These are phyloP conservation scores for Dynastes maya DNA, from an alignment of 2,888 invertebrate species.

Conservation along the genomic window DNA sequence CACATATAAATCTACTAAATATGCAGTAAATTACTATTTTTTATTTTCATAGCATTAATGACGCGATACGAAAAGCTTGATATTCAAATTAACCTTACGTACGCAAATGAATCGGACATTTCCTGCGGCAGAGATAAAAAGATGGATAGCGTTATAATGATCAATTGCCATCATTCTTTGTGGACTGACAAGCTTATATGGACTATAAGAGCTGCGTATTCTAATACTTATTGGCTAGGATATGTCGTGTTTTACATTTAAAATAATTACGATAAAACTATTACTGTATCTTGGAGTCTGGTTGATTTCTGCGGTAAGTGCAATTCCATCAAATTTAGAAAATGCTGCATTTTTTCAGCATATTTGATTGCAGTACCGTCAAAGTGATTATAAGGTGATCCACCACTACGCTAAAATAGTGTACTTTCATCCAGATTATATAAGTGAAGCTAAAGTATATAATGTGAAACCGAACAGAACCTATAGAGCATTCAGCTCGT, in stretches of 20 bases:
- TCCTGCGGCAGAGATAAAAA: not conserved
- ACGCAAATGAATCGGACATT: not conserved
- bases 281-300: not conserved
- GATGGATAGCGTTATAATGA: not conserved
- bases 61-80: not conserved
- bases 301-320: not conserved
- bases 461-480: conserved; percentile 31
- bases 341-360: not conserved
- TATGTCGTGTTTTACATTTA: not conserved
- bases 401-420: conserved; percentile 22
- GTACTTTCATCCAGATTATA: conserved; percentile 6
- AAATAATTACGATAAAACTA: not conserved
- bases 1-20: not conserved
- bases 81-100: not conserved
- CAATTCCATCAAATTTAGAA: not conserved
- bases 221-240: too few relatives aligned
- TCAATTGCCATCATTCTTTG: not conserved
- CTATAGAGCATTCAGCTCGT: not conserved
- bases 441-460: not conserved
- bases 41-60: not conserved
- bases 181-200: too few relatives aligned
- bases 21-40: not conserved
- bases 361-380: not conserved
- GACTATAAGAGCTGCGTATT: too few relatives aligned
- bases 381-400: conserved; percentile 10